A percentile compares a stretch with the other conserved stretches of the same genome.
phyloP scores from a whole-genome alignment of 2,797 vertebrate genomes.

The Lacerta bilineata region DNA sequence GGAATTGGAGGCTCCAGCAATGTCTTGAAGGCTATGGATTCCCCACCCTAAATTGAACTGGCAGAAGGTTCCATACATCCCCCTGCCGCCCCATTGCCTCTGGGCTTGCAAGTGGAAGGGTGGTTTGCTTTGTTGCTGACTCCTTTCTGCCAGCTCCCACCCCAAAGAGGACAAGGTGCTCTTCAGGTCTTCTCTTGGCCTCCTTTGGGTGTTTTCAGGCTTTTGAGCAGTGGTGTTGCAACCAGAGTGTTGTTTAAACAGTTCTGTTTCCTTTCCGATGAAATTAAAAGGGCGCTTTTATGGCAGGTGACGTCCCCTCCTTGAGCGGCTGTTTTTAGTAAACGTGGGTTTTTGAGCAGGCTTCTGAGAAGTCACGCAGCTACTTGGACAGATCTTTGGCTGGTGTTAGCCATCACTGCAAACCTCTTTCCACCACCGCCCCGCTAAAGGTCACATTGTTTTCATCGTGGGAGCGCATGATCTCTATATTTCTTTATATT shows the following conservation, averaged over 20 bases:
- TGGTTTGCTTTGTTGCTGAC: neutral
- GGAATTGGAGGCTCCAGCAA: too few relatives aligned
- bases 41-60: neutral
- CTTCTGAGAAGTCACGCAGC: neutral
- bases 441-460: neutral
- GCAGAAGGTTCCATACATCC: neutral
- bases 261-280: neutral
- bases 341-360: neutral
- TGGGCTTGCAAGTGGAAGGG: neutral
- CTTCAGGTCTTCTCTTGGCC: neutral
- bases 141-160: neutral
- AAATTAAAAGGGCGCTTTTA: slow-evolving; percentile 17
- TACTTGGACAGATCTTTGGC: neutral
- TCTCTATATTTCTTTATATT: neutral
- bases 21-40: too few relatives aligned
- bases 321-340: neutral
- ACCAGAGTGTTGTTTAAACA: slow-evolving; percentile 3
- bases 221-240: slow-evolving; percentile 2
- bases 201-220: neutral
- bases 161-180: neutral
- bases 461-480: neutral
- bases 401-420: neutral
- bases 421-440: neutral
- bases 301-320: neutral
- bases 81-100: neutral